Evolutionary conservation across 35 echinoderm and acorn worm species (phyloP).

Genomic region (Ptychodera flava): DNA sequence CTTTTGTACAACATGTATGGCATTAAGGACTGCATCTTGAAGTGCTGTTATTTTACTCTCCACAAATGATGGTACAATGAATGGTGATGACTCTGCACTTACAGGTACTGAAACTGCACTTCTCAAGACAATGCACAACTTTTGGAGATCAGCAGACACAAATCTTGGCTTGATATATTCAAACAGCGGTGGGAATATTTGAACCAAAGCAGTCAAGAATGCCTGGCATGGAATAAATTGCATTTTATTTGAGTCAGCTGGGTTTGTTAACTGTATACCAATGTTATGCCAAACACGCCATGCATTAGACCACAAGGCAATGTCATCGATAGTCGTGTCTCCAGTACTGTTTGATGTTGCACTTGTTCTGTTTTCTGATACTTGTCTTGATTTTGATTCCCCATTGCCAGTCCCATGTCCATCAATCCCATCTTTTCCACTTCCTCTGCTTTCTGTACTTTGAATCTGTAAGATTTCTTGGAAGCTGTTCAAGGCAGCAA

Average conservation of each 20-base stretch:
- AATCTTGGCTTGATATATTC: conserved; percentile 71
- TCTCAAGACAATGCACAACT: conserved; percentile 78
- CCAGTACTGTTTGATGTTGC: not conserved
- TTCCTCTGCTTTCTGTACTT: not conserved
- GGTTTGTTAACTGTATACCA: conserved; percentile 65
- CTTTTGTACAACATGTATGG: conserved; percentile 73
- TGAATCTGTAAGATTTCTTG: conserved; percentile 76
- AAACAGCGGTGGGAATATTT: conserved; percentile 93
- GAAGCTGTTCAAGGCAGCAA: conserved; percentile 88
- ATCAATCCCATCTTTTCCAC: not conserved
- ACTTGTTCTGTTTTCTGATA: not conserved
- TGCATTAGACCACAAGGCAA: conserved; percentile 82
- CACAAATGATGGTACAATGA: conserved; percentile 68
- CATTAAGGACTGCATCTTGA: conserved; percentile 78
- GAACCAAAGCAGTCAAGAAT: conserved; percentile 78
- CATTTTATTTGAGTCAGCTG: conserved; percentile 45
- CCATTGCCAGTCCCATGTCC: not conserved
- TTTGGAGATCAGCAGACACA: conserved; percentile 86
- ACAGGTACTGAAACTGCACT: conserved; percentile 91
- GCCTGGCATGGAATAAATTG: conserved; percentile 65
- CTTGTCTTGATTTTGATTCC: not conserved
- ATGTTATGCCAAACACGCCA: conserved; percentile 94
- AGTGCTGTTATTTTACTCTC: conserved; percentile 76
- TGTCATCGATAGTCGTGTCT: conserved; percentile 37
- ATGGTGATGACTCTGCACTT: conserved; percentile 84